Base-by-base conservation (phyloP, 2,113 vertebrate species). In the Raja brachyura region DNA sequence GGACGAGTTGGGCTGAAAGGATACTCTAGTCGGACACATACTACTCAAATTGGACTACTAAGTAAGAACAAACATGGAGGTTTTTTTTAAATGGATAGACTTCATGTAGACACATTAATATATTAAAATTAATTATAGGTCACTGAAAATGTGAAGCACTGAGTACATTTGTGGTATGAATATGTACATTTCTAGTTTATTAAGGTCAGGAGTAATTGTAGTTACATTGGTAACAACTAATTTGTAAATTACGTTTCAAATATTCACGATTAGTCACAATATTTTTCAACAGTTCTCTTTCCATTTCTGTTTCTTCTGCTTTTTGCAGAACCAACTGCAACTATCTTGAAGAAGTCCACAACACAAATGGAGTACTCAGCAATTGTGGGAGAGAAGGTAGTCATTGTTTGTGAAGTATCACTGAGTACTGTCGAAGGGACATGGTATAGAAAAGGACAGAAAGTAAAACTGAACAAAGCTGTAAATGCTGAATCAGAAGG, bases 391-490 rank as follows among this genome's bases (percentile, higher is more conserved):
- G 90, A 92, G 66, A 92, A 73, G 68, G 68, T 92, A 54, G 39
- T 54, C 68, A 33, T 92, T 11, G 90, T 92, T 92, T 92, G 66
- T 92, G 68, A 74, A 3, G 90, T 92, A 22, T 73, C 90, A 73
- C 93, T 93, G 9, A 9, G 0, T 93, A 95, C 22, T 94, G 94
- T 94, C 94, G 39, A 93, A 39, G 96, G 0, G 93, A 96, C 93
- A 95, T 96, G 94, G 95, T 94, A 31, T 93, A 95, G 92, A 94
- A 94, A 61, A 93, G 95, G 13, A 94, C 94, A 0, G 93, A 94
- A 96, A 9, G 95, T 96, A 93, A 96, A 94, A 4, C 95, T 94
- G 94, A 95, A 94, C 94, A 95, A 94, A 93, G 95, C 95, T 0
- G 94, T 93, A 75, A 75, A 25, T 22, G 54, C 93, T 16, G 93